Conservation (phyloP, 2,797 vertebrate genomes). For the Mus caroli region DNA sequence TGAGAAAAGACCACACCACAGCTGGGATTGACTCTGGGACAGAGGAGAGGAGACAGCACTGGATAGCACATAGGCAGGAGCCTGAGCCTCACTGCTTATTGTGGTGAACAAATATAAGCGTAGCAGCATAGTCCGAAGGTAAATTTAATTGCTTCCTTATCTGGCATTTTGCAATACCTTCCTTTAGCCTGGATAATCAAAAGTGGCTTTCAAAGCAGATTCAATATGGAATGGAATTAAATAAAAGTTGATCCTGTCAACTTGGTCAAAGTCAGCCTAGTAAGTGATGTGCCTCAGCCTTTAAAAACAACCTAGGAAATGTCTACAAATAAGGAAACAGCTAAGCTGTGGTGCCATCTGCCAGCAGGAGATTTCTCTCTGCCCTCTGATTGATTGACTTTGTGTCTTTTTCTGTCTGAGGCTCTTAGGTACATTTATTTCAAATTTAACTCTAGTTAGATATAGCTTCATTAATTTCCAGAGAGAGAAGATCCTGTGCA, state of each 20-base stretch:
- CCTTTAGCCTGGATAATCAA: conserved; percentile 37
- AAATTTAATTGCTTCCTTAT: conserved; percentile 65
- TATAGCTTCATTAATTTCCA: conserved; percentile 20
- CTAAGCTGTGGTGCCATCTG: neutral
- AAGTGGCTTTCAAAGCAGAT: conserved; percentile 52
- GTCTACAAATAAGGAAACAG: conserved; percentile 5
- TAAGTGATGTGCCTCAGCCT: conserved; percentile 22
- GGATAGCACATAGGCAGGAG: neutral
- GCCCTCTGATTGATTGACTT: neutral
- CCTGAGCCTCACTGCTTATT: neutral
- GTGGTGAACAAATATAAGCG: neutral
- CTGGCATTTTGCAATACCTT: conserved; percentile 47
- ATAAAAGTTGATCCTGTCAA: conserved; percentile 67
- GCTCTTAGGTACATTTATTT: neutral
- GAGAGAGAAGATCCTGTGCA: neutral
- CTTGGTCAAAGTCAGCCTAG: neutral
- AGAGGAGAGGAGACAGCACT: neutral
- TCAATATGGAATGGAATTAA: conserved; percentile 53
- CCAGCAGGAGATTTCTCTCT: neutral
- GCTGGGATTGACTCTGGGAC: neutral
- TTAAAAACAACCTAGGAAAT: conserved; percentile 38
- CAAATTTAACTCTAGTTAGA: neutral
- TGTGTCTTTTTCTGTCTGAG: conserved; percentile 6
- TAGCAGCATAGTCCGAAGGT: neutral
- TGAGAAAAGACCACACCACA: neutral